Conservation (phyloP, 1,140 invertebrate genomes). For the Plodia interpunctella region DNA sequence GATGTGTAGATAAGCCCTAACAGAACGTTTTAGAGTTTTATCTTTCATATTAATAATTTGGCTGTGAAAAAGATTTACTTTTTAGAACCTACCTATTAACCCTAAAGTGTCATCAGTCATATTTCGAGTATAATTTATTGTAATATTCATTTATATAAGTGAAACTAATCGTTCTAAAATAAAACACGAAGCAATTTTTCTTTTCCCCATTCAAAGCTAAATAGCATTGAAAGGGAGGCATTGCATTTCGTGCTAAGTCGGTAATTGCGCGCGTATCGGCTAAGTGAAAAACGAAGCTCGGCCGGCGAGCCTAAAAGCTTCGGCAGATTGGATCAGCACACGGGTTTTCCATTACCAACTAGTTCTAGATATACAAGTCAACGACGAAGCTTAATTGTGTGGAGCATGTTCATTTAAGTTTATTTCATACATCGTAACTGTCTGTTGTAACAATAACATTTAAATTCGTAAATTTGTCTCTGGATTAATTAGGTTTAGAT, state of each 20-base stretch:
- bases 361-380: slow-evolving; percentile 44
- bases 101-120: no score
- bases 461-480: background rate
- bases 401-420: slow-evolving; percentile 7
- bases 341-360: slow-evolving; percentile 64
- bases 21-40: no score
- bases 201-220: slow-evolving; percentile 12
- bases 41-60: no score
- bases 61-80: no score
- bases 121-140: no score
- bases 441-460: background rate
- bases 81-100: no score
- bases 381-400: slow-evolving; percentile 13
- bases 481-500: no score
- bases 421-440: background rate
- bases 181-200: background rate
- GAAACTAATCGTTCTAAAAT: background rate
- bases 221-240: slow-evolving; percentile 17
- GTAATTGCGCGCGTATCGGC: slow-evolving; percentile 61
- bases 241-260: slow-evolving; percentile 41
- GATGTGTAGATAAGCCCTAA: no score
- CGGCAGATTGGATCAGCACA: slow-evolving; percentile 69
- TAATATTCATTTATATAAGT: no score
- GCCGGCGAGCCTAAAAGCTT: slow-evolving; percentile 61
- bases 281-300: slow-evolving; percentile 62